phyloP scores from a whole-genome alignment of 2,113 vertebrate genomes.

The Seriola aureovittata region DNA sequence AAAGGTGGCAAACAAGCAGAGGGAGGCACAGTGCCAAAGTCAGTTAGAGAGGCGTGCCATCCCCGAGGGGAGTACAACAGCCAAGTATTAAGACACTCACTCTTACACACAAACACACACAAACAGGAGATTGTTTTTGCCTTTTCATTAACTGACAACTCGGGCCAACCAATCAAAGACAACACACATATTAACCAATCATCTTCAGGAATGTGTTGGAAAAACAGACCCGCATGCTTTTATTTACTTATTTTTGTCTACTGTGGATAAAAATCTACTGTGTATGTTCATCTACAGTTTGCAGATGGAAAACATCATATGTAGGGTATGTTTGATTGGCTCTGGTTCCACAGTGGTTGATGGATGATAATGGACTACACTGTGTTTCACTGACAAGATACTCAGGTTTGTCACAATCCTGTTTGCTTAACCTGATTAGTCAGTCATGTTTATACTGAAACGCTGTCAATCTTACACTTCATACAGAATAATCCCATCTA shows the following conservation, averaged over 20 bases:
- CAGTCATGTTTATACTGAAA: slow-evolving; percentile 21
- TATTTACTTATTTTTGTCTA: background rate
- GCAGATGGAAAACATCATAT: background rate
- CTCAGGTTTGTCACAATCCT: slow-evolving; percentile 34
- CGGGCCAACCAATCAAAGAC: slow-evolving; percentile 36
- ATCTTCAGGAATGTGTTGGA: slow-evolving; percentile 34
- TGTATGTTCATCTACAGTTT: background rate
- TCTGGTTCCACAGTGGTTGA: background rate
- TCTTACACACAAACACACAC: slow-evolving; percentile 26
- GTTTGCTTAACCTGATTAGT: slow-evolving; percentile 62
- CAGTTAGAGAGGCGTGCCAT: slow-evolving; percentile 72
- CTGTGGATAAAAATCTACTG: background rate
- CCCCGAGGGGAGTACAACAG: slow-evolving; percentile 56
- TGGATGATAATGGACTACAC: slow-evolving; percentile 5
- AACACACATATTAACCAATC: slow-evolving; percentile 23
- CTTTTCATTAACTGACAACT: slow-evolving; percentile 45
- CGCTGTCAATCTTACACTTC: background rate
- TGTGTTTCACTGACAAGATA: slow-evolving; percentile 22
- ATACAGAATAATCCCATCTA: background rate
- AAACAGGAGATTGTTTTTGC: slow-evolving; percentile 59
- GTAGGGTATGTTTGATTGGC: background rate
- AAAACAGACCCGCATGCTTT: background rate
- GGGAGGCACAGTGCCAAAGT: slow-evolving; percentile 60
- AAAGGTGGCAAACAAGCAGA: slow-evolving; percentile 54
- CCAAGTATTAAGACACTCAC: slow-evolving; percentile 55